Evolutionary conservation across 2,888 invertebrate species (phyloP), one percentile per base, ranked within the genome.

Genomic region (Trachelus iudaicus): DNA sequence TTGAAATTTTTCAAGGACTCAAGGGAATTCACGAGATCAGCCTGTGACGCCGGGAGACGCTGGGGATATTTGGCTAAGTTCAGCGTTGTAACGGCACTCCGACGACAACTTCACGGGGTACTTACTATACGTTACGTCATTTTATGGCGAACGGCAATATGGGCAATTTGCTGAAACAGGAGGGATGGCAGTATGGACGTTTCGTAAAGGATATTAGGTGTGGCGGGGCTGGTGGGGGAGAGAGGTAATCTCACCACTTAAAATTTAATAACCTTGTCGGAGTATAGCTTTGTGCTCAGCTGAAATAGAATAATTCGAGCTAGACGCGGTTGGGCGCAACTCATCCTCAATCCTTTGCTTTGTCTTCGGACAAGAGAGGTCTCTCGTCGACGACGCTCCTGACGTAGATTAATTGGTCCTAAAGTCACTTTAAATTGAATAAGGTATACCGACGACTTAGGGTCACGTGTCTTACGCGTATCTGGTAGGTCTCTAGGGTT

Each of bases 211-310:
- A 23, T 56, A 1, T 23, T 2, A 56, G 9, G 23, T 56, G 23
- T 2, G 23, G 23, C 0, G 56, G 40, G 23, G 9, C 23, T 23
- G 15, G 71, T n/a, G 33, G 31, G 9, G 30, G 69, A 12, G 35
- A 34, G 23, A 13, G 73, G 69, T 76, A 76, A 78, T 78, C 75
- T 68, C 56, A 30, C 76, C 76, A 78, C 76, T 78, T 76, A 76
- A 76, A 78, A 78, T 78, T 78, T 78, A 78, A 78, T 78, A 76
- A 78, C 75, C 76, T 37, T 76, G 76, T 73, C 33, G 56, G 73
- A 75, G 30, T 68, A 56, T 56, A 75, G 71, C 69, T 71, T 68
- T 56, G 56, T 6, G 56, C 30, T 69, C 69, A 35, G 73, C 71
- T 77, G 34, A 75, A 75, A 77, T 77, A 77, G 77, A 77, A 77